Evolutionary conservation across 2,888 invertebrate genomes (phyloP).

Genomic region (Pyrocoelia pectoralis): DNA sequence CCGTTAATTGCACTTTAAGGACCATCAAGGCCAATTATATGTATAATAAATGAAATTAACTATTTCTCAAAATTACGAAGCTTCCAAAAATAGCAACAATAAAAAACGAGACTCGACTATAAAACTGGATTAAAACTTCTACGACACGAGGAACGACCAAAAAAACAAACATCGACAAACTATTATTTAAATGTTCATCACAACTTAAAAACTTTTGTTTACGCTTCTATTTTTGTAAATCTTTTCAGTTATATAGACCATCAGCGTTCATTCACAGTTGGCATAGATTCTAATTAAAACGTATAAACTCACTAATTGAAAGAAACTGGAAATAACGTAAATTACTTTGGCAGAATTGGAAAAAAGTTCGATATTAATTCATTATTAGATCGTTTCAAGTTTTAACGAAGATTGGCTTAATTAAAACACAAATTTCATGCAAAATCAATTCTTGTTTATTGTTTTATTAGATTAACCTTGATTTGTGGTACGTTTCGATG

Average conservation of each 20-base stretch:
- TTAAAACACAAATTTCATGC: neutral
- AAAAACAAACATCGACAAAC: no score
- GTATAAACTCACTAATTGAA: neutral
- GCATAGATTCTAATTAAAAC: conserved; percentile 1
- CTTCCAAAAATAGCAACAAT: no score
- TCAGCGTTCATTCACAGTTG: neutral
- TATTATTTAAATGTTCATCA: no score
- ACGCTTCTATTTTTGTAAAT: neutral
- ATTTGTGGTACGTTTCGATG: neutral
- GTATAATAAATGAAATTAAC: no score
- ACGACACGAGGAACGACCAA: no score
- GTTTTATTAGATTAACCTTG: neutral
- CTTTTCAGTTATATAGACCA: neutral
- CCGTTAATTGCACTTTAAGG: no score
- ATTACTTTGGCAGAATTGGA: neutral
- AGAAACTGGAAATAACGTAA: neutral
- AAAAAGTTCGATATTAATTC: no score
- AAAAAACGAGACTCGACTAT: no score
- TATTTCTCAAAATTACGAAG: no score
- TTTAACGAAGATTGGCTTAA: neutral
- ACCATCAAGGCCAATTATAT: no score
- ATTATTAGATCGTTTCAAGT: no score
- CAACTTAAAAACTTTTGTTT: neutral
- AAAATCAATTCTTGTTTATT: neutral
- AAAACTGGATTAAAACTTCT: no score